Evolutionary conservation across 2,113 vertebrate species (phyloP).

Genomic region (Hymenochirus boettgeri): DNA sequence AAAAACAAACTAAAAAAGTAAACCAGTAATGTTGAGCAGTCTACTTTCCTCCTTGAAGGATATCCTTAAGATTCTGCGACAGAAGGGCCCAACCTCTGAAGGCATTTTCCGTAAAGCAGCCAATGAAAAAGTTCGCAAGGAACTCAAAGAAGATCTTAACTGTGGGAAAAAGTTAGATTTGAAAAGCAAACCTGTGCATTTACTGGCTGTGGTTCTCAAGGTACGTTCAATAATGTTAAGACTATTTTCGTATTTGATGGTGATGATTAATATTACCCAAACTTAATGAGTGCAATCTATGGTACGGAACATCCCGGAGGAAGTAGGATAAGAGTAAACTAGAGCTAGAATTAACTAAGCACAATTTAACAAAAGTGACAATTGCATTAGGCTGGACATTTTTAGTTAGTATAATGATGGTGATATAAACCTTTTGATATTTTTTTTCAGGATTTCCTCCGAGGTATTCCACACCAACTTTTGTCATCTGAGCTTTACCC

Average conservation of each 20-base stretch:
- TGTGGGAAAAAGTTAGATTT: constrained; percentile 67
- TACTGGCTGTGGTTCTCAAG: constrained; percentile 85
- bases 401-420: no score
- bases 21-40: not conserved
- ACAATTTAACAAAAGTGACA: no score
- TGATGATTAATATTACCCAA: no score
- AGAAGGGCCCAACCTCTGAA: constrained; percentile 78
- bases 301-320: no score
- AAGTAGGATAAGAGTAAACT: no score
- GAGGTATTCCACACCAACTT: constrained; percentile 83
- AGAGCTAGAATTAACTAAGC: no score
- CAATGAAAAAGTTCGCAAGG: constrained; percentile 78
- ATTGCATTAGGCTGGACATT: no score
- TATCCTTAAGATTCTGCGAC: constrained; percentile 73
- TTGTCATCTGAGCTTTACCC: constrained; percentile 72
- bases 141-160: constrained; percentile 80
- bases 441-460: constrained; percentile 78
- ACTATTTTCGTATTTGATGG: no score
- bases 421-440: not conserved
- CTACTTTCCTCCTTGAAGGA: constrained; percentile 60
- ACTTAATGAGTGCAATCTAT: no score
- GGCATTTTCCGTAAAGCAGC: constrained; percentile 87
- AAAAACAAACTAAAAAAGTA: no score
- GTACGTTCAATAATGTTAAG: constrained; percentile 49
- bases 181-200: constrained; percentile 66